These are phyloP conservation scores for Symphodus melops DNA, from an alignment of 2,113 vertebrate species.

Conservation along the genomic window DNA sequence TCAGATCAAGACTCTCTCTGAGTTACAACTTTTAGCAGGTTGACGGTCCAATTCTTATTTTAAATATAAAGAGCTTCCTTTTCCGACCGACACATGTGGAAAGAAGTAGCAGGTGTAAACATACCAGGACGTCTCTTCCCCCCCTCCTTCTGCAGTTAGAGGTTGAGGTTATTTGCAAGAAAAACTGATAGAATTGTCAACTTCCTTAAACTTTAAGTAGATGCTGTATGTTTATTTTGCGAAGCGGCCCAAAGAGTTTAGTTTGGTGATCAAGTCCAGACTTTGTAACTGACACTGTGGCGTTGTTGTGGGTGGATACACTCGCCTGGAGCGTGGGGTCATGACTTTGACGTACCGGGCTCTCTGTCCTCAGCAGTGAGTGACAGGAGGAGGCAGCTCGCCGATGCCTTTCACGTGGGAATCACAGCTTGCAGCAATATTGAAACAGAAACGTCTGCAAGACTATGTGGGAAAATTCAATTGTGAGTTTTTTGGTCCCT, in stretches of 20 bases:
- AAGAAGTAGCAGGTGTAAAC: not conserved
- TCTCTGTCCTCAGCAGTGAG: slow-evolving; percentile 87
- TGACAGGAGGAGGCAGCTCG: slow-evolving; percentile 91
- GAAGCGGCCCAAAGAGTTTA: slow-evolving; percentile 42
- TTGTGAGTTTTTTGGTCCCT: slow-evolving; percentile 82
- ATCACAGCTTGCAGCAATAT: slow-evolving; percentile 92
- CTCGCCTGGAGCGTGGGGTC: slow-evolving; percentile 89
- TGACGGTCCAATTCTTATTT: not conserved
- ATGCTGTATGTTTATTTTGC: slow-evolving; percentile 42
- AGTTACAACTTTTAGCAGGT: slow-evolving; percentile 9
- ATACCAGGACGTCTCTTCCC: not conserved
- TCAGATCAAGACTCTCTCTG: slow-evolving; percentile 49
- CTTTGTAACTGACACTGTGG: slow-evolving; percentile 87
- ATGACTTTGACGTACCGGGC: slow-evolving; percentile 88
- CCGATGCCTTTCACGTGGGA: slow-evolving; percentile 95
- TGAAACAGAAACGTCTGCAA: slow-evolving; percentile 84
- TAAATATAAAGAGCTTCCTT: slow-evolving; percentile 1
- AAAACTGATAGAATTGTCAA: slow-evolving; percentile 14
- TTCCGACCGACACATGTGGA: slow-evolving; percentile 2
- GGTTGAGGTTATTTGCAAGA: slow-evolving; percentile 3
- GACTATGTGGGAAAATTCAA: slow-evolving; percentile 92
- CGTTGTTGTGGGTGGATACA: slow-evolving; percentile 90
- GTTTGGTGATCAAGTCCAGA: slow-evolving; percentile 87
- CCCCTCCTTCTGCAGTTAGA: too few relatives aligned
- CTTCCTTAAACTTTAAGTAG: slow-evolving; percentile 25